Conservation (phyloP, 2,888 invertebrate species). For the Drosophila suboccidentalis region DNA sequence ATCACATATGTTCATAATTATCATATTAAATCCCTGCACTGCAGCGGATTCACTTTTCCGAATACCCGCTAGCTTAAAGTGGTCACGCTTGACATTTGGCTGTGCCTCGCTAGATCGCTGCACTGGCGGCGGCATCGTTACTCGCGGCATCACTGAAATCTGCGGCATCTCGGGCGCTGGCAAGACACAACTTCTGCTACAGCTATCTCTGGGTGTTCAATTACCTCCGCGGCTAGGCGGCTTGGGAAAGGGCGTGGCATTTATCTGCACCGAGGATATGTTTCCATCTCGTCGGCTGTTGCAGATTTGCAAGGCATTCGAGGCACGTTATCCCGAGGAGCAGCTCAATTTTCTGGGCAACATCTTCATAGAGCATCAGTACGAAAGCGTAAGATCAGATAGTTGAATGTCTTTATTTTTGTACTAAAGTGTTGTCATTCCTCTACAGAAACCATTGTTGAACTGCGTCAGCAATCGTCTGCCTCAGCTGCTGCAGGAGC, state of each 20-base stretch:
- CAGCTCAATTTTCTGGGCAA: conserved; percentile 87
- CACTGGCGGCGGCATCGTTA: conserved; percentile 89
- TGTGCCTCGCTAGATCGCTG: conserved; percentile 87
- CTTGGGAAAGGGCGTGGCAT: conserved; percentile 87
- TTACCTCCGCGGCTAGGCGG: conserved; percentile 86
- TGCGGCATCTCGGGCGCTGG: conserved; percentile 91
- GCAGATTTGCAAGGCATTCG: conserved; percentile 86
- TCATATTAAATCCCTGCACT: not conserved
- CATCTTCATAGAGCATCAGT: conserved; percentile 89
- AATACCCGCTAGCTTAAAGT: conserved; percentile 68
- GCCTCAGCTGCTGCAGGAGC: conserved; percentile 86
- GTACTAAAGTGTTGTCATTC: no score
- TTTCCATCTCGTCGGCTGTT: conserved; percentile 90
- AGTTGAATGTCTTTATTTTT: no score
- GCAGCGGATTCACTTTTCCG: conserved; percentile 67
- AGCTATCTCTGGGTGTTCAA: conserved; percentile 90
- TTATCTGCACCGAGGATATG: conserved; percentile 90
- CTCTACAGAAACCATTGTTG: conserved; percentile 86
- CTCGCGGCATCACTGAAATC: conserved; percentile 90
- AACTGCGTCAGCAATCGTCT: conserved; percentile 87
- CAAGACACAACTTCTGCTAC: conserved; percentile 91
- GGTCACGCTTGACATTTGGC: conserved; percentile 86
- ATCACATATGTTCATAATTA: no score
- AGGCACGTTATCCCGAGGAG: conserved; percentile 78
- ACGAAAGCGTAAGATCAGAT: conserved; percentile 85